Percentiles rank a stretch among this genome's conserved stretches.
phyloP scores from a whole-genome alignment of 1,140 invertebrate species.

The Drosophila equinoxialis region DNA sequence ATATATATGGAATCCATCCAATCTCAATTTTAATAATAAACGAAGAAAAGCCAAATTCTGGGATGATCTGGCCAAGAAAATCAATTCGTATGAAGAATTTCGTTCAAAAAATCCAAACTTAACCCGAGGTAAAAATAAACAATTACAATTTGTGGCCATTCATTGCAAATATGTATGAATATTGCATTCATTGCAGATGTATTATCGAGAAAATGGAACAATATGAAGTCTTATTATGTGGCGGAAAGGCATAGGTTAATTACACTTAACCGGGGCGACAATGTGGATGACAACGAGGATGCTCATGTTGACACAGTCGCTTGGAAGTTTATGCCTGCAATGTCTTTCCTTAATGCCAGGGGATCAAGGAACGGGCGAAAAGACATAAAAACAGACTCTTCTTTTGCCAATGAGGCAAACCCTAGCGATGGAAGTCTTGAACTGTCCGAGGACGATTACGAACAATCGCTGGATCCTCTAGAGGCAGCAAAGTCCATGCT shows the following conservation, averaged over 20 bases:
- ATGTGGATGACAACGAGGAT: not conserved
- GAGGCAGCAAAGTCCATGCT: not conserved
- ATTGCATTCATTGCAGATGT: not conserved
- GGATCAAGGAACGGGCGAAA: not conserved
- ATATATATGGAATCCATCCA: not conserved
- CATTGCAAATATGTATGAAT: not conserved
- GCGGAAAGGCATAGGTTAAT: not conserved
- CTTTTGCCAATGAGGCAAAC: not conserved
- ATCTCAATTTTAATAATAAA: not conserved
- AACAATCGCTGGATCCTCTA: not conserved
- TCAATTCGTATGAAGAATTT: conserved; percentile 1
- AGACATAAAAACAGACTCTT: not conserved
- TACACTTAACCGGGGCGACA: not conserved
- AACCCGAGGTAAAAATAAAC: conserved; percentile 3
- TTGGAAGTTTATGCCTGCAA: conserved; percentile 3
- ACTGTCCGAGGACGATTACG: not conserved
- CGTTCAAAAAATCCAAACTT: not conserved
- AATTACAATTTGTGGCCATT: not conserved
- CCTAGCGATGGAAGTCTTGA: not conserved
- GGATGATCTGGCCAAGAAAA: not conserved
- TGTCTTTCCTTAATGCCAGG: not conserved
- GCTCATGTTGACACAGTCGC: not conserved
- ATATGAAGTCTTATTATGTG: conserved; percentile 3
- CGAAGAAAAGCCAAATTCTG: not conserved
- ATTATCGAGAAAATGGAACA: conserved; percentile 1